Percentiles rank a stretch among this genome's conserved stretches.
Evolutionary conservation across 2,113 vertebrate species (phyloP).

Genomic region (Alethe diademata): DNA sequence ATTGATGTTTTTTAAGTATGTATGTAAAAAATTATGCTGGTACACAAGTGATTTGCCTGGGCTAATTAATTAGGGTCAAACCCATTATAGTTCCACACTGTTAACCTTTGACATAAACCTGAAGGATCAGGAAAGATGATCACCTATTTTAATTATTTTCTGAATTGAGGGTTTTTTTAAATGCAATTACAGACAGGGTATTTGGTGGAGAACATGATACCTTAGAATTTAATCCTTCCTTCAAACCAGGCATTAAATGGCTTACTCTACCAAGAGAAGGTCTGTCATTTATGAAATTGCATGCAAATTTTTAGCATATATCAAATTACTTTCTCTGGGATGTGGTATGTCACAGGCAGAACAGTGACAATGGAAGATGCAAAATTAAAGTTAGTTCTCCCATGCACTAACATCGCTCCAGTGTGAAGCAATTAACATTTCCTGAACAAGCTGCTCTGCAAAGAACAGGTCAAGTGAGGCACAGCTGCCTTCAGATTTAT

Average conservation of each 20-base stretch:
- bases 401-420: background rate
- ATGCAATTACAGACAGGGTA: background rate
- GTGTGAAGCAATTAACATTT: background rate
- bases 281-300: background rate
- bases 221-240: background rate
- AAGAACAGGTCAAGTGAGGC: background rate
- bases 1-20: background rate
- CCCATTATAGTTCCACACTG: background rate
- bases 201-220: background rate
- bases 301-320: background rate
- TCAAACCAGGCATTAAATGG: background rate
- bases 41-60: background rate
- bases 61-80: constrained; percentile 36
- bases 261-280: background rate
- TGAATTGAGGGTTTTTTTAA: background rate
- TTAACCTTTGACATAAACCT: constrained; percentile 22
- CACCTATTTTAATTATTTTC: constrained; percentile 2
- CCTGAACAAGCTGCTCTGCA: background rate
- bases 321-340: background rate
- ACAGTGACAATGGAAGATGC: background rate
- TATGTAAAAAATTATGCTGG: background rate
- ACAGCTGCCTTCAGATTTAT: background rate
- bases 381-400: background rate
- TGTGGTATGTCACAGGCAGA: background rate
- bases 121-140: background rate